Evolutionary conservation across 2,113 vertebrate genomes (phyloP).

Genomic region (Heterocephalus glaber): DNA sequence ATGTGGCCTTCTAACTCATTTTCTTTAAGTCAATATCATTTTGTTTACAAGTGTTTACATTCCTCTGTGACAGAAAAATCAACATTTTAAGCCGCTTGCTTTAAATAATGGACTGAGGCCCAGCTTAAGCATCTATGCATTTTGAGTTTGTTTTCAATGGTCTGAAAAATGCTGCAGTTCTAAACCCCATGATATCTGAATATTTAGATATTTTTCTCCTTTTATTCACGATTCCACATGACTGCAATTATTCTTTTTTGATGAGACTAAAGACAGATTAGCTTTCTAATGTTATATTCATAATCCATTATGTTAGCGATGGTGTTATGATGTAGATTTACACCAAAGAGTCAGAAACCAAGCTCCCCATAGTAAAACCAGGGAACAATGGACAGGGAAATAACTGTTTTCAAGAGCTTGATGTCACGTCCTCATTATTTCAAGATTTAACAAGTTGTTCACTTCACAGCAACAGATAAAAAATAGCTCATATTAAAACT

Average conservation of each 20-base stretch:
- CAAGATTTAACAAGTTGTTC: conserved; percentile 66
- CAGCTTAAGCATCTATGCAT: conserved; percentile 66
- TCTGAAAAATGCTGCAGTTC: neutral
- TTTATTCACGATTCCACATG: conserved; percentile 47
- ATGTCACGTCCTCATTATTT: conserved; percentile 58
- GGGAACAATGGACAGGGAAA: conserved; percentile 37
- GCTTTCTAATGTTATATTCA: conserved; percentile 73
- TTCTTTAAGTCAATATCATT: conserved; percentile 69
- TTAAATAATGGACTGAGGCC: conserved; percentile 76
- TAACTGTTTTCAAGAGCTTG: conserved; percentile 69
- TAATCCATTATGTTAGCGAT: conserved; percentile 71
- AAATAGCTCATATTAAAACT: conserved; percentile 68
- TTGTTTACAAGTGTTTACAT: conserved; percentile 60
- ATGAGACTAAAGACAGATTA: conserved; percentile 73
- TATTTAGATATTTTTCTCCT: conserved; percentile 46
- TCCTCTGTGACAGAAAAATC: conserved; percentile 61
- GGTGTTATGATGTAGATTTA: conserved; percentile 67
- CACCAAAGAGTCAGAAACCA: conserved; percentile 49
- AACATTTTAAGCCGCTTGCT: conserved; percentile 71
- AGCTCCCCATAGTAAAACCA: conserved; percentile 28
- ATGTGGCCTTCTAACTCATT: conserved; percentile 76
- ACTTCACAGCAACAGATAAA: conserved; percentile 64
- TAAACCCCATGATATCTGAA: conserved; percentile 67
- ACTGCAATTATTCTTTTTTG: conserved; percentile 78
- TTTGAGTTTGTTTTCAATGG: conserved; percentile 70